A percentile compares a stretch with the other conserved stretches of the same genome.
phyloP scores from a whole-genome alignment of 2,888 invertebrate species.

The Pseudoips prasinana region DNA sequence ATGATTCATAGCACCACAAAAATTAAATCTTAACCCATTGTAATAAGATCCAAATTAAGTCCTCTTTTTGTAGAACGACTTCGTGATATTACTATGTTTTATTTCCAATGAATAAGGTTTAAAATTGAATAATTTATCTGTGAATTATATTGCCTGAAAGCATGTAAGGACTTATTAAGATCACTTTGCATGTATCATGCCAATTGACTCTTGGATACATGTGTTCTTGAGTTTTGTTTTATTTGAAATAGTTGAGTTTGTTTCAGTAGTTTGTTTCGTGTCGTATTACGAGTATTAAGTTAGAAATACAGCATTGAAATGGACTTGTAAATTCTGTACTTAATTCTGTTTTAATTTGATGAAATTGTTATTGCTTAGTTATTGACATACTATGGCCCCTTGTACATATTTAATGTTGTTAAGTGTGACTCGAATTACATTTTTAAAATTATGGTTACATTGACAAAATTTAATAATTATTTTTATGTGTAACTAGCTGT shows the following conservation, averaged over 20 bases:
- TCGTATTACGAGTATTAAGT: slow-evolving; percentile 3
- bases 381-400: no score
- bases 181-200: slow-evolving; percentile 39
- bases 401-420: no score
- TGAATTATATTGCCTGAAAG: slow-evolving; percentile 2
- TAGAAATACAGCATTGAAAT: no score
- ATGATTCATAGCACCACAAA: slow-evolving; percentile 47
- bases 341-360: no score
- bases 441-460: no score
- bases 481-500: no score
- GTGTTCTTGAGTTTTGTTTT: slow-evolving; percentile 18
- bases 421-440: no score
- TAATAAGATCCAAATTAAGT: slow-evolving; percentile 17
- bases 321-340: no score
- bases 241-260: neutral
- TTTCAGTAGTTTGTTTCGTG: slow-evolving; percentile 6
- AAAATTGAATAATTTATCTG: slow-evolving; percentile 5
- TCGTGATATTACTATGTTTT: neutral
- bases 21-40: slow-evolving; percentile 7
- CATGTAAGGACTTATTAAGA: slow-evolving; percentile 37
- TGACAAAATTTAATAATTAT: no score
- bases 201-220: slow-evolving; percentile 35
- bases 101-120: slow-evolving; percentile 1
- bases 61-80: neutral
- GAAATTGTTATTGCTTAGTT: no score